A percentile compares a stretch with the other conserved stretches of the same genome.
Conservation (phyloP, 2,797 vertebrate genomes). For the Macroramphosus scolopax region DNA sequence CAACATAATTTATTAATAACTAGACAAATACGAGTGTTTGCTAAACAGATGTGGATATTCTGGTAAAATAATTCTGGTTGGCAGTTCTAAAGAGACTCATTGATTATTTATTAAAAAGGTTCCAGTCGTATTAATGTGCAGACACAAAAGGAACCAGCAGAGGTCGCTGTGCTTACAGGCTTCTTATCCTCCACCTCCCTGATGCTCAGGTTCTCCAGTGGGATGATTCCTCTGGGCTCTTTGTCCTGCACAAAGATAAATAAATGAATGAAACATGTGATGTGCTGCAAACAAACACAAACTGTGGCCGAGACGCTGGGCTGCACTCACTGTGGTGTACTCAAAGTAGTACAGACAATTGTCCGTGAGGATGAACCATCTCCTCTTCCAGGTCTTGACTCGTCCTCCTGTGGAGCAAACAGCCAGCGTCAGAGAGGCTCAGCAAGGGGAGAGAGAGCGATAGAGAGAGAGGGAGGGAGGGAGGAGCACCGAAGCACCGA, state of each 20-base stretch:
- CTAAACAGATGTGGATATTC: too few relatives aligned
- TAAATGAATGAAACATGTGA: neutral
- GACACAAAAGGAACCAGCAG: too few relatives aligned
- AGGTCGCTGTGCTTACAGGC: conserved; percentile 79
- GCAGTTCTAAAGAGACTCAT: too few relatives aligned
- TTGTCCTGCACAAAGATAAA: conserved; percentile 82
- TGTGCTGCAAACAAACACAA: too few relatives aligned
- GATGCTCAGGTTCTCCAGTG: conserved; percentile 94
- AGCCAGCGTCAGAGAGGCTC: conserved; percentile 40
- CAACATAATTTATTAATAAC: too few relatives aligned
- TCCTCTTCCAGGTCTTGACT: conserved; percentile 97
- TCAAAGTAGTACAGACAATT: conserved; percentile 98
- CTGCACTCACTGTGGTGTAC: conserved; percentile 88
- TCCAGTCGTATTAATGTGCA: too few relatives aligned
- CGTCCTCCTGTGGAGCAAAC: conserved; percentile 84
- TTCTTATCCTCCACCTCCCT: conserved; percentile 97
- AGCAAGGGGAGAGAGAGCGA: neutral
- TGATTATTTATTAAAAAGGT: too few relatives aligned
- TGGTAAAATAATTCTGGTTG: too few relatives aligned
- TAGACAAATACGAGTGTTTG: too few relatives aligned
- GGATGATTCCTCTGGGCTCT: conserved; percentile 96
- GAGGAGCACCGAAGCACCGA: conserved; percentile 59
- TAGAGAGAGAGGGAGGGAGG: conserved; percentile 5
- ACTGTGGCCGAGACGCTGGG: neutral
- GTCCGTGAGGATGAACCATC: conserved; percentile 98